These are phyloP conservation scores for Poecilus cupreus DNA, from an alignment of 2,888 invertebrate genomes.

Conservation along the genomic window DNA sequence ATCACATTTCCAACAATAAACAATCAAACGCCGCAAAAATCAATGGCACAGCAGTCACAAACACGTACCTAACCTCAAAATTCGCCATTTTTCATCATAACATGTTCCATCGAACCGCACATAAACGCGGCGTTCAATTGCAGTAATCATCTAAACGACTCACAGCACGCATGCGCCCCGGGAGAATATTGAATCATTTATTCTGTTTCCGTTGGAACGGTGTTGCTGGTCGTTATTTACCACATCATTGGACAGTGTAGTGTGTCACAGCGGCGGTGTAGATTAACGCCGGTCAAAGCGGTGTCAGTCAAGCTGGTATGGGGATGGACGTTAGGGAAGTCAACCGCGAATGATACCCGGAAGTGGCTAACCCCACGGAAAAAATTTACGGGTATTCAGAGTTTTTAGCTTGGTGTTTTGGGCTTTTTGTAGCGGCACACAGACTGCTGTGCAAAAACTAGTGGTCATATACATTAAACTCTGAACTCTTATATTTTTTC, in stretches of 20 bases:
- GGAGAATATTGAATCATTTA: conserved; percentile 35
- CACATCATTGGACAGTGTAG: conserved; percentile 33
- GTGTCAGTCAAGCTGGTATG: too few relatives aligned
- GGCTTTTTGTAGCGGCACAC: too few relatives aligned
- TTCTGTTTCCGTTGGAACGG: conserved; percentile 36
- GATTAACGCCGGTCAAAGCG: conserved; percentile 22
- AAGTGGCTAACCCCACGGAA: background rate
- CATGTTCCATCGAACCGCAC: background rate
- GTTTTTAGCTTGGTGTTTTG: background rate
- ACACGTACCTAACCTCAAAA: background rate
- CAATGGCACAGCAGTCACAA: conserved; percentile 2
- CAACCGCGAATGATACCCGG: conserved; percentile 6
- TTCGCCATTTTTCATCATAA: conserved; percentile 30
- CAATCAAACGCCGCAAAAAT: background rate
- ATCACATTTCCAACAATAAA: background rate
- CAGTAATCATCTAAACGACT: background rate
- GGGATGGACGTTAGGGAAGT: background rate
- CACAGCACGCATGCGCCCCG: background rate
- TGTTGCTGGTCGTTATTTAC: conserved; percentile 37
- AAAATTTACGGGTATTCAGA: background rate
- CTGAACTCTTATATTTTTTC: too few relatives aligned
- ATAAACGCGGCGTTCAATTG: conserved; percentile 3
- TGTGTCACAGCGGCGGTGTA: conserved; percentile 1
- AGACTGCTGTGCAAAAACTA: too few relatives aligned
- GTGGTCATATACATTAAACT: too few relatives aligned